phyloP scores from a whole-genome alignment of 1,140 invertebrate species.

The Euwallacea fornicatus region DNA sequence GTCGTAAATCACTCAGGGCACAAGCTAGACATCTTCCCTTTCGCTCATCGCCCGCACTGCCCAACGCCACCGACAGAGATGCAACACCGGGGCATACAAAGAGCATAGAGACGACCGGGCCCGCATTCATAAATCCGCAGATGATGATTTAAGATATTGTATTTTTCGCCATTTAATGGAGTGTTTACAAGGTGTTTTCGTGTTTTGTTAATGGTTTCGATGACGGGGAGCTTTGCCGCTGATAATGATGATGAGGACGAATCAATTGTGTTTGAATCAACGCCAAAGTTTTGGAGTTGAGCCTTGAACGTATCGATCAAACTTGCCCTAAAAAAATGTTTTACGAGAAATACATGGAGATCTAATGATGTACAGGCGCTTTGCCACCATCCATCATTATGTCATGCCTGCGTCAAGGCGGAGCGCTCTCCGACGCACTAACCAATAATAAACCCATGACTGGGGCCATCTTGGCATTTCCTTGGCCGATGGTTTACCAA shows the following conservation, averaged over 20 bases:
- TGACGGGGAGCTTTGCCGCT: not conserved
- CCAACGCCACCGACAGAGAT: constrained; percentile 22
- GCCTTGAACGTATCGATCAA: too few relatives aligned
- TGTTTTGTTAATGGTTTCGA: constrained; percentile 23
- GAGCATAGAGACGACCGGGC: constrained; percentile 39
- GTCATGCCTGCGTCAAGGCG: constrained; percentile 57
- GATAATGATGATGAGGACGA: not conserved
- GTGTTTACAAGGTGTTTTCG: constrained; percentile 49
- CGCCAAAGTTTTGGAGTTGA: too few relatives aligned
- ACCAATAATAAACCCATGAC: constrained; percentile 63
- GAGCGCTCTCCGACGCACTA: constrained; percentile 61
- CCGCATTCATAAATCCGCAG: constrained; percentile 49
- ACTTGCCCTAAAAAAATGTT: too few relatives aligned
- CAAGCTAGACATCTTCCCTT: constrained; percentile 42
- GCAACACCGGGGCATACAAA: constrained; percentile 33
- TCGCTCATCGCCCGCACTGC: not conserved
- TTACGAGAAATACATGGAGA: not conserved
- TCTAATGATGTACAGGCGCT: constrained; percentile 18
- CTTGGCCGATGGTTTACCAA: not conserved
- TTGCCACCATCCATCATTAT: constrained; percentile 46
- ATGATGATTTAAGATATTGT: constrained; percentile 53
- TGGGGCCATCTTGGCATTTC: constrained; percentile 59
- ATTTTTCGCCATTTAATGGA: constrained; percentile 49
- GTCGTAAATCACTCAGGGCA: constrained; percentile 51
- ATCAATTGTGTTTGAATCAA: constrained; percentile 21